Evolutionary conservation across 1,140 invertebrate genomes (phyloP), one percentile per base, ranked within the genome.

Genomic region (Thaumetopoea pityocampa): DNA sequence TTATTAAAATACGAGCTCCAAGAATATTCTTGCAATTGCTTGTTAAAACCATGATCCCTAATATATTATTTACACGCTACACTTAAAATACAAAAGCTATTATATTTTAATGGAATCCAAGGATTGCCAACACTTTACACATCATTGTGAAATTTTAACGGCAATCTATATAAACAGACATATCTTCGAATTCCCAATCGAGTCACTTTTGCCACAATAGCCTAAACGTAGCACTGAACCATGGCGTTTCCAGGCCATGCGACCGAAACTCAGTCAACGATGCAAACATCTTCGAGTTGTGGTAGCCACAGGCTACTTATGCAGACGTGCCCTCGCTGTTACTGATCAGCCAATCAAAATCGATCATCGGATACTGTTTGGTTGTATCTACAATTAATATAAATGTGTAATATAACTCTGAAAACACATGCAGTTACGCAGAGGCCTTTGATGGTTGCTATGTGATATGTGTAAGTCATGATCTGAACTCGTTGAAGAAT

Each of bases 361-460:
- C 81, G 78, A 85, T 73, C 74, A 83, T 80, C 73, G 79, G 79
- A 76, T 74, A 81, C 64, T 85, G 77, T 83, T 85, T 85, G 46
- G 70, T 72, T 78, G 81, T 72, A 85, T 85, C 81, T 85, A 85
- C 71, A 83, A 83, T 81, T 83, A 83, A 83, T 49, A 83, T 67
- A 83, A 73, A 80, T 26, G 47, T 77, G 54, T 67, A 67, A 67
- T 61, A 66, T 60, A 74, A 71, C 67, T 66, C 43, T 36, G 28
- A 50, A 22, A 43, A 41, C 28, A 41, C 37, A 41, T 41, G 37
- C 34, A 36, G 22, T 12, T 36, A 36, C 27, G 34, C 10, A 26
- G 9, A 15, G 14, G 34, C 37, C 27, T 41, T 41, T 27, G 7
- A 41, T n/a, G 27, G 17, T 19, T 28, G 11, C 9, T 30, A 41